A percentile compares a stretch with the other conserved stretches of the same genome.
phyloP scores from a whole-genome alignment of 2,113 vertebrate species.

The Crotalus tigris region DNA sequence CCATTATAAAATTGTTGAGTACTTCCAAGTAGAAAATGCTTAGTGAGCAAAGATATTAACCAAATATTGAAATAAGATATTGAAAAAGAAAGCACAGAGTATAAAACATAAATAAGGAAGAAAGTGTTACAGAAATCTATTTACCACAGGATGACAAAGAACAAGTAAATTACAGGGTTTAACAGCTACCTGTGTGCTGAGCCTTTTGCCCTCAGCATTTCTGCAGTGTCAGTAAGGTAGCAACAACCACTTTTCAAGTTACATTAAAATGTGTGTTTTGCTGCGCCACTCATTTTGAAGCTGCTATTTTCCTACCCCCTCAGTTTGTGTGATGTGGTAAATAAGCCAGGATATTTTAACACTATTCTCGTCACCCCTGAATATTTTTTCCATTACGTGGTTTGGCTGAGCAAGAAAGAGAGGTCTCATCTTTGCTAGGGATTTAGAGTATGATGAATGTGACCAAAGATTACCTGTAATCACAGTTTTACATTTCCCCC shows the following conservation, averaged over 20 bases:
- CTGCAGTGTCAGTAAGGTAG: background rate
- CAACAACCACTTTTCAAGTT: background rate
- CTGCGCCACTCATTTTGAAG: background rate
- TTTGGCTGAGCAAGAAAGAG: background rate
- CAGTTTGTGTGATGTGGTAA: slow-evolving; percentile 4
- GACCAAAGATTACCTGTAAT: slow-evolving; percentile 12
- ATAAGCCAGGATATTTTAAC: background rate
- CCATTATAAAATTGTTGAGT: background rate
- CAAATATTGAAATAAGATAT: slow-evolving; percentile 1
- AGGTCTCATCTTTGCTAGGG: background rate
- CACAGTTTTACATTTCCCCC: background rate
- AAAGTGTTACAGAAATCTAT: background rate
- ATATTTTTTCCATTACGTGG: background rate
- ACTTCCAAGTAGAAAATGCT: background rate
- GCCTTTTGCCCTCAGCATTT: background rate
- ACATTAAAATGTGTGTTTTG: background rate
- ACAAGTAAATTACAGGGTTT: background rate
- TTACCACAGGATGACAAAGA: background rate
- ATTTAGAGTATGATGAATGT: slow-evolving; percentile 10
- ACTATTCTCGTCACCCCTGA: slow-evolving; percentile 5
- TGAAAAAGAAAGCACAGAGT: background rate
- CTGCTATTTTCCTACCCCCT: background rate
- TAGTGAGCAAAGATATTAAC: background rate
- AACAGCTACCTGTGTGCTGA: background rate
- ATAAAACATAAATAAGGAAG: background rate